Evolutionary conservation across 2,113 vertebrate genomes (phyloP).

Genomic region (Taxidea taxus): DNA sequence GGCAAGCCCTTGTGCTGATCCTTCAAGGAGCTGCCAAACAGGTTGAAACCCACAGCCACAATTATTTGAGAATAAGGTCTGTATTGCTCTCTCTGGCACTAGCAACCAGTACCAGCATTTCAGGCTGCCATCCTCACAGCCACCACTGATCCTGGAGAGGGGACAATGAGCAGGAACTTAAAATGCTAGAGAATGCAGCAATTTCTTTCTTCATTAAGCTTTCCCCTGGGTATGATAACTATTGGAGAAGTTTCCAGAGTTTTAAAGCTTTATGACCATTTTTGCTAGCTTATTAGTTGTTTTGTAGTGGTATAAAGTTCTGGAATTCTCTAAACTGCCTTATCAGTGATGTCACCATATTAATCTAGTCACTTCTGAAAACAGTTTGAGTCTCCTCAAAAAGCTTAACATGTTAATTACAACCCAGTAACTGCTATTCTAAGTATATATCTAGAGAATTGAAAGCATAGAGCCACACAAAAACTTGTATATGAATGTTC

Average conservation of each 20-base stretch:
- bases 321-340: background rate
- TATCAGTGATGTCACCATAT: background rate
- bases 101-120: background rate
- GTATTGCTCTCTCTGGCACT: background rate
- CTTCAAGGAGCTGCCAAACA: background rate
- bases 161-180: background rate
- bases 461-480: background rate
- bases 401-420: background rate
- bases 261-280: background rate
- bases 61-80: background rate
- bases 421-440: background rate
- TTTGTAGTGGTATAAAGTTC: background rate
- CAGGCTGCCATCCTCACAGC: background rate
- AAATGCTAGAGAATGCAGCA: background rate
- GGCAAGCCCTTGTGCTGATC: background rate
- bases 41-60: background rate
- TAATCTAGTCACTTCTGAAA: background rate
- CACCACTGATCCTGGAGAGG: background rate
- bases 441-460: background rate
- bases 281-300: background rate
- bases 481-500: background rate
- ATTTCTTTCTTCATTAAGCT: background rate
- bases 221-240: background rate
- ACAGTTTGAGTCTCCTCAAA: background rate
- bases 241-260: background rate